phyloP scores from a whole-genome alignment of 2,113 vertebrate species.

The Xyrauchen texanus region DNA sequence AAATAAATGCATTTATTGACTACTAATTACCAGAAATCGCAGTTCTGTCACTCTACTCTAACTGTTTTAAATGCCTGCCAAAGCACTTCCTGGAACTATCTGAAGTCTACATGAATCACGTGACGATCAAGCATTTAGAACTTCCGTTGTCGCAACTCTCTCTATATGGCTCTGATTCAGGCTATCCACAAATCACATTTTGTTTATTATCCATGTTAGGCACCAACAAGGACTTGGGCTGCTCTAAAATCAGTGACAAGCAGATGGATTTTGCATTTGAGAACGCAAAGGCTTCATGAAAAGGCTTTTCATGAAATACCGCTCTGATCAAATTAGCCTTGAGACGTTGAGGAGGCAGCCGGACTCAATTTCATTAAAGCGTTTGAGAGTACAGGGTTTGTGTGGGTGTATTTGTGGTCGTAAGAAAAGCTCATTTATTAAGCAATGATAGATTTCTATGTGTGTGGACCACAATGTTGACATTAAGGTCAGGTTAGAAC shows the following conservation, averaged over 20 bases:
- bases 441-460: conserved; percentile 6
- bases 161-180: too few species aligned
- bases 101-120: too few species aligned
- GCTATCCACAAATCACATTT: too few species aligned
- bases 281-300: neutral
- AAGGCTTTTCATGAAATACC: conserved; percentile 34
- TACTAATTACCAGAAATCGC: too few species aligned
- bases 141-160: too few species aligned
- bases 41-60: too few species aligned
- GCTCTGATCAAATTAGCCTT: conserved; percentile 36
- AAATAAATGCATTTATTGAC: too few species aligned
- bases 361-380: conserved; percentile 37
- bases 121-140: too few species aligned
- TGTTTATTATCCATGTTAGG: neutral
- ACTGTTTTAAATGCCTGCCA: too few species aligned
- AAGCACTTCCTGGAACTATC: too few species aligned
- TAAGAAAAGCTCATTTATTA: conserved; percentile 31
- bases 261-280: conserved; percentile 11
- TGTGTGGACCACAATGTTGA: neutral
- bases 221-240: neutral
- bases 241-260: conserved; percentile 8
- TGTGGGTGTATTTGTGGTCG: neutral
- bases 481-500: neutral
- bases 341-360: neutral
- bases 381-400: neutral